Base-by-base conservation (phyloP, 1,140 invertebrate genomes). In the Mamestra configurata region DNA sequence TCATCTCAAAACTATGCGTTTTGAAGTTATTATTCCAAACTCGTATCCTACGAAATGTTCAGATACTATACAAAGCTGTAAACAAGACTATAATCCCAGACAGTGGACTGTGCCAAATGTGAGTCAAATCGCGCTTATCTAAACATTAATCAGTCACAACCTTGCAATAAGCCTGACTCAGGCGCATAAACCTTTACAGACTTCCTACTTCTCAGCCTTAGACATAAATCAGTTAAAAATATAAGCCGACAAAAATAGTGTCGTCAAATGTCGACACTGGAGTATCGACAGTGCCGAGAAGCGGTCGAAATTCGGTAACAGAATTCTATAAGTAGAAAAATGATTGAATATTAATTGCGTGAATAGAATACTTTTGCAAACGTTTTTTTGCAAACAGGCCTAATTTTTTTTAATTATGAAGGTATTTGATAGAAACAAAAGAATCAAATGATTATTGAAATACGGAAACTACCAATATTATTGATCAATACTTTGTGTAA, bases 101-200 rank as follows among this genome's bases (percentile, higher is more conserved):
- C n/a, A 11, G 8, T 11, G 10, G n/a, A 5, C 5, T 35, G 5
- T 13, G 27, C 57, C 57, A 61, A 64, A 64, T 13, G 4, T 40
- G 35, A 64, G 35, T 64, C 59, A 40, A 64, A 64, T 7, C 18
- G 5, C 37, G 35, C 22, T 27, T 68, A 68, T 68, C 64, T 37
- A 1, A 13, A n/a, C 4, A 46, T 49, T 24, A 27, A 68, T 68
- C 64, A 46, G 64, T 68, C 64, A 46, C 22, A 68, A 46, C 64
- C 64, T 68, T 49, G 64, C 64, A 24, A 5, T 22, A 24, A 68
- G 15, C 18, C 10, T 68, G 64, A 68, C 20, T 68, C 64, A 68
- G 35, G 15, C 15, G 2, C 53, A 55, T 55, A n/a, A 68, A 68
- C 64, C 37, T 43, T 68, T 68, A 24, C 66, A 11, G 5, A 70